Base-by-base conservation (phyloP, 2,113 vertebrate species). In the Eulacestoma nigropectus region DNA sequence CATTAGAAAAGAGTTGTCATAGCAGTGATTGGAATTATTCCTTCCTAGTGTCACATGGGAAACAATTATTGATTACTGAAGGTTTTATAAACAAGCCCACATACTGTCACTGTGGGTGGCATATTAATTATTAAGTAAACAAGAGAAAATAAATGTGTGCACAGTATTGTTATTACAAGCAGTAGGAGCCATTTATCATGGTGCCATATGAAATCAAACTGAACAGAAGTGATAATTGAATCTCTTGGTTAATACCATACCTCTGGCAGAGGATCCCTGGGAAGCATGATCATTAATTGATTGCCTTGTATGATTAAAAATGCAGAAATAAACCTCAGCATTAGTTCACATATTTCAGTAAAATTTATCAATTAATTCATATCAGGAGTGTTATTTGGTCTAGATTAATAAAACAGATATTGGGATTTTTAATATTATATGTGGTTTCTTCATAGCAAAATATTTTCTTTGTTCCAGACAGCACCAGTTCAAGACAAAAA, bases 111-210 rank as follows among this genome's bases (percentile, higher is more conserved):
- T 41, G 52, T 86, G 79, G 87, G 95, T 93, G 75, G 87, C 64
- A 90, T 86, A 93, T 96, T 96, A 96, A 96, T 96, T 85, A 90
- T 80, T 94, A 93, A 94, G 90, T 94, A 96, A 94, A 96, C 68
- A 96, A 87, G 59, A 86, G 88, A 97, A 96, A 96, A 96, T 90
- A 96, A 92, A 92, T 90, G 83, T 73, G 84, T 70, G 64, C 52
- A 86, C 84, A 81, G 56, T 69, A 63, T 84, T 94, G 70, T 84
- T 96, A 93, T 92, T 93, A 67, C 35, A 88, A 84, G 83, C 68
- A 59, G 60, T 47, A 80, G 64, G 49, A 72, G 56, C 25, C 60
- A 90, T 97, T 96, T 84, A 90, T 97, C 87, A 94, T 74, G 32
- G 47, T 90, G 70, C 55, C 85, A 52, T 85, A 93, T 64, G 76